Conservation (phyloP, 2,113 vertebrate genomes). For the Xiphias gladius region DNA sequence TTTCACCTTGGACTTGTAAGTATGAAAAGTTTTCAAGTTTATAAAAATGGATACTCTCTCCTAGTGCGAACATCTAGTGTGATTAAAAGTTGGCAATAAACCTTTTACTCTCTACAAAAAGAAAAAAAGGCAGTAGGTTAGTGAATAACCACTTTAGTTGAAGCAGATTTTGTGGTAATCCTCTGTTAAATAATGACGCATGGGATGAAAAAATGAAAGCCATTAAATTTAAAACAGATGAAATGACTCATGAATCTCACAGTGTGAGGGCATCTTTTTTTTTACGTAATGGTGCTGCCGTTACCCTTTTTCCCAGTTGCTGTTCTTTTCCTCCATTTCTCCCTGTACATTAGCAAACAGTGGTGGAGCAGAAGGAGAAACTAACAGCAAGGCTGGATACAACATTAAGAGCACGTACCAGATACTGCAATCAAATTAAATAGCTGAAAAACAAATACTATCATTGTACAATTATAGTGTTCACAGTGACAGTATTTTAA, state of each 20-base stretch:
- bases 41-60: background rate
- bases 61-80: no score
- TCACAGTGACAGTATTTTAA: background rate
- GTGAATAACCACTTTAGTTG: background rate
- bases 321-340: background rate
- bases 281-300: background rate
- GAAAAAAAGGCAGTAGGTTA: background rate
- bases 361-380: background rate
- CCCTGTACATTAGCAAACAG: background rate
- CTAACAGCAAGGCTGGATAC: background rate
- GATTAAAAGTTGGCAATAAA: background rate
- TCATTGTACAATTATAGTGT: background rate
- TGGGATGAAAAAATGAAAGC: background rate
- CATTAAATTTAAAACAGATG: conserved; percentile 1
- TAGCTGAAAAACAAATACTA: background rate
- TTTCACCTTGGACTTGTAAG: background rate
- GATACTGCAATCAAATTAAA: background rate
- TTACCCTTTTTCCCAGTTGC: background rate
- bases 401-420: background rate
- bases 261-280: background rate
- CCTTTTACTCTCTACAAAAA: background rate
- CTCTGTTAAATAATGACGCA: conserved; percentile 1
- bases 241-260: conserved; percentile 11
- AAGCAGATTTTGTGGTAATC: background rate
- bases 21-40: background rate